Evolutionary conservation across 1,140 invertebrate genomes (phyloP), one percentile per base, ranked within the genome.

Genomic region (Maconellicoccus hirsutus): DNA sequence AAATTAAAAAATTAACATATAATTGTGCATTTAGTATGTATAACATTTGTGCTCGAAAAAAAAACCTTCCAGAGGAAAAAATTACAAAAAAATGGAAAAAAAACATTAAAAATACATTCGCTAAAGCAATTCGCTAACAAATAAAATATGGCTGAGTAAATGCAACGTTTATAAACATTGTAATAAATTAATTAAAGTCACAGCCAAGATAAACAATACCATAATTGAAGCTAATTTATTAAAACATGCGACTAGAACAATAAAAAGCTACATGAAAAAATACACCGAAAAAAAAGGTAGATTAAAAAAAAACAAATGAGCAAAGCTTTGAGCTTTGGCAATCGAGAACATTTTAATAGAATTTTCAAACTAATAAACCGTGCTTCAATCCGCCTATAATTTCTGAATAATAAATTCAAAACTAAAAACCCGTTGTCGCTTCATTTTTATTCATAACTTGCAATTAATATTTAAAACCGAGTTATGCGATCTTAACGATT

Each of bases 161-260:
- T 52, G 42, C 42, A 52, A 52, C 42, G 16, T 52, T 8, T 52
- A 52, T 16, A 52, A 52, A 52, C n/a, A 52, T 52, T 19, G n/a
- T 52, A 52, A 52, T 52, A 52, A 52, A 52, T 8, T 52, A 52
- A 52, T 52, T 52, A 19, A 52, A 52, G 42, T 52, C 42, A 52
- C 42, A 52, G 42, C 42, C 42, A 52, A 52, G 42, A 52, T 52
- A 52, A 52, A 52, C 12, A 52, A 52, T 52, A 52, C 42, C 10
- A 52, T 52, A 52, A 52, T 52, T 52, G 6, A 52, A 52, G 42
- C 42, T 52, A 52, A 52, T 16, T 8, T 52, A 52, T 52, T 52
- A 52, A 52, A 33, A 33, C 29, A 52, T 4, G 42, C 42, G 42
- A 19, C 42, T 52, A 52, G 10, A 52, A 52, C 16, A 52, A 16